These are phyloP conservation scores for Aphaenogaster ashmeadi DNA, from an alignment of 1,140 invertebrate species.

Conservation along the genomic window DNA sequence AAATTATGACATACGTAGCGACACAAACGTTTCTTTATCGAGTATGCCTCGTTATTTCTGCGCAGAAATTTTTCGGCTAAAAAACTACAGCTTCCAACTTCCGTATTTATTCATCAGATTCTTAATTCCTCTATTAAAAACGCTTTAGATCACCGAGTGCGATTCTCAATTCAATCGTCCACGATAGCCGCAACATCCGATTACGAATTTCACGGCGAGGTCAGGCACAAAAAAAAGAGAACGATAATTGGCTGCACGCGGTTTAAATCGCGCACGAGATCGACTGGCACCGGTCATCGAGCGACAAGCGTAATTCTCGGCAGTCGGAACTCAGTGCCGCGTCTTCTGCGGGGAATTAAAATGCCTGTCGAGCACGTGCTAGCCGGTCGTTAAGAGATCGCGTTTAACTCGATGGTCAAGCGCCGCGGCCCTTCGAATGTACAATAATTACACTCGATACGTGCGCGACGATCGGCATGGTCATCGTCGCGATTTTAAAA, in stretches of 20 bases:
- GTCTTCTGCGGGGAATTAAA: conserved; percentile 66
- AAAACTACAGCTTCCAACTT: background rate
- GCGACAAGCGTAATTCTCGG: conserved; percentile 70
- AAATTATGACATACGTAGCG: conserved; percentile 8
- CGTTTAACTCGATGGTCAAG: conserved; percentile 53
- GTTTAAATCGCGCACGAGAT: conserved; percentile 42
- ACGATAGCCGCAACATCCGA: background rate
- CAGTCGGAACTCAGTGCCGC: conserved; percentile 31
- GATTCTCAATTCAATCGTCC: background rate
- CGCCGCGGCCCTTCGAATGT: conserved; percentile 28
- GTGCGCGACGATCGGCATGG: background rate
- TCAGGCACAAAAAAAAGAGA: conserved; percentile 30
- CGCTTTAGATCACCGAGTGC: background rate
- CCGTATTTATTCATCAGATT: background rate
- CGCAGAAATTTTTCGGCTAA: background rate
- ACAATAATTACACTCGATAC: conserved; percentile 48
- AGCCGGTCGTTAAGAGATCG: conserved; percentile 60
- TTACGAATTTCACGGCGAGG: conserved; percentile 35
- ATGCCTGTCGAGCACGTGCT: conserved; percentile 71
- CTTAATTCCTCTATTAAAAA: conserved; percentile 8
- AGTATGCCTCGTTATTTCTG: background rate
- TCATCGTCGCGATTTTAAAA: background rate
- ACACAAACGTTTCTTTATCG: background rate
- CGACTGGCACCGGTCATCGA: background rate
- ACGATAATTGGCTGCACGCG: conserved; percentile 38